Conservation (phyloP, 2,113 vertebrate genomes). For the Pseudonaja textilis region DNA sequence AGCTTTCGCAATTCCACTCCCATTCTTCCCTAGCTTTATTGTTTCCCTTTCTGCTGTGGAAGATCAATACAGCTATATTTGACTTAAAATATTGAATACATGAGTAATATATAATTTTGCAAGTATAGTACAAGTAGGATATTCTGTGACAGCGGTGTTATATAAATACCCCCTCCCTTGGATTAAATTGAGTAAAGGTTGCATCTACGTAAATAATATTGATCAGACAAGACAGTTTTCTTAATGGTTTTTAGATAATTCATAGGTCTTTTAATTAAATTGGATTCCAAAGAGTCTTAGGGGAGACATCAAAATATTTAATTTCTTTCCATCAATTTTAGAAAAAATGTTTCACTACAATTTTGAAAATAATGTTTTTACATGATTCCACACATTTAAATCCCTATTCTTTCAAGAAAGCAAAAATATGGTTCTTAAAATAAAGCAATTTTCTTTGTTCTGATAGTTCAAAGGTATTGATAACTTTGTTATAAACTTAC, state of each 20-base stretch:
- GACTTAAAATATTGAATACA: not conserved
- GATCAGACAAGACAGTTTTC: not conserved
- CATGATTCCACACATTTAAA: not conserved
- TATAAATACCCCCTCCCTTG: not conserved
- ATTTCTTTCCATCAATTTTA: not conserved
- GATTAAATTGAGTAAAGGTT: not conserved
- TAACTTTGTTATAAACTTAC: too few species aligned
- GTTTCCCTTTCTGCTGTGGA: not conserved
- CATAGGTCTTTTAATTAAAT: constrained; percentile 6
- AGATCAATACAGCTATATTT: not conserved
- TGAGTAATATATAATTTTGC: not conserved
- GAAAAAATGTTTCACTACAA: not conserved
- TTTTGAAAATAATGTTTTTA: constrained; percentile 1
- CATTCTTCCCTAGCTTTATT: not conserved
- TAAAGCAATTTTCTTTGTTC: not conserved
- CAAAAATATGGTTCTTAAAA: not conserved
- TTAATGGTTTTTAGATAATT: constrained; percentile 18
- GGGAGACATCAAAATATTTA: constrained; percentile 4
- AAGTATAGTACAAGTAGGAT: not conserved
- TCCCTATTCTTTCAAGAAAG: not conserved
- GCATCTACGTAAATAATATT: not conserved
- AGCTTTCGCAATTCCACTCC: not conserved
- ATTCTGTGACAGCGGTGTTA: not conserved
- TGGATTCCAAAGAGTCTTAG: not conserved
- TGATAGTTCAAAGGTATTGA: not conserved